phyloP scores from a whole-genome alignment of 1,140 invertebrate genomes.

The Bombus turneri region DNA sequence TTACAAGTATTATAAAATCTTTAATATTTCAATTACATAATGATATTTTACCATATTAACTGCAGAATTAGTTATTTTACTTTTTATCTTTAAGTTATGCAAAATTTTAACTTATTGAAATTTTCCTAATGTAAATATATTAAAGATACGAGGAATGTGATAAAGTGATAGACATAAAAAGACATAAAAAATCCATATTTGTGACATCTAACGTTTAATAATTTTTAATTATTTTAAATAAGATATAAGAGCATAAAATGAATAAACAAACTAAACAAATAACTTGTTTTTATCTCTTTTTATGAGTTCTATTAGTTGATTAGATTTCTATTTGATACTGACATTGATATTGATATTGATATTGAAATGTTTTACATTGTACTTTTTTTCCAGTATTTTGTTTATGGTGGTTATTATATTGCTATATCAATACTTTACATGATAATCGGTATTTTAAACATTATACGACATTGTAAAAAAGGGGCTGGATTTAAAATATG shows the following conservation, averaged over 20 bases:
- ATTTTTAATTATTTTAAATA: too few species aligned
- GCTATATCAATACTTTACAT: slow-evolving; percentile 82
- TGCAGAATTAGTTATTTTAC: neutral
- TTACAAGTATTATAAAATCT: neutral
- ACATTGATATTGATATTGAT: neutral
- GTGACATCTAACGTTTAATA: neutral
- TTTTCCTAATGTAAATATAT: neutral
- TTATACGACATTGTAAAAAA: slow-evolving; percentile 62
- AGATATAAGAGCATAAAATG: neutral
- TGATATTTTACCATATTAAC: neutral
- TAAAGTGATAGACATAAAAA: neutral
- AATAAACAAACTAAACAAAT: neutral
- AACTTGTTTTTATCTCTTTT: neutral
- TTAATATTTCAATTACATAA: neutral
- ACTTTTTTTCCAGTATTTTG: slow-evolving; percentile 83
- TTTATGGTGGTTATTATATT: slow-evolving; percentile 86
- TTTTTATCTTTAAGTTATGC: too few species aligned
- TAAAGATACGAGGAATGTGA: neutral
- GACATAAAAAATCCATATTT: neutral
- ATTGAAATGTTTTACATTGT: neutral
- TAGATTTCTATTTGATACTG: neutral
- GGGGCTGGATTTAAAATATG: slow-evolving; percentile 55
- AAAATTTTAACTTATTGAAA: neutral
- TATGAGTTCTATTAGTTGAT: slow-evolving; percentile 8
- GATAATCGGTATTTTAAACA: slow-evolving; percentile 73